A percentile compares a stretch with the other conserved stretches of the same genome.
These are phyloP conservation scores for Ferdinandea cuprea DNA, from an alignment of 2,888 invertebrate species.

Conservation along the genomic window DNA sequence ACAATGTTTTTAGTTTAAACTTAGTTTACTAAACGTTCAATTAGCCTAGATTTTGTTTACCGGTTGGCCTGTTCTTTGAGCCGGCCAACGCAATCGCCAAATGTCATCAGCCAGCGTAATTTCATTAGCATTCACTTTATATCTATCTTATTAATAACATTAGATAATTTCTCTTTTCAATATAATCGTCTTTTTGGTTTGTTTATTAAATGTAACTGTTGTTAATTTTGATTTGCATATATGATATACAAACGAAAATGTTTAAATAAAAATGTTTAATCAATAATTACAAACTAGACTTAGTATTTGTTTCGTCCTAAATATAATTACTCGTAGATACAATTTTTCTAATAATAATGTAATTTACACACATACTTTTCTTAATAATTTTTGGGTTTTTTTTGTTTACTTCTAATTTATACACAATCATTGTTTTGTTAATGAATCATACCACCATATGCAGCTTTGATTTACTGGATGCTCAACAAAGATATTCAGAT, in stretches of 20 bases:
- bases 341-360: slow-evolving; percentile 13
- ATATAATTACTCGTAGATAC: slow-evolving; percentile 33
- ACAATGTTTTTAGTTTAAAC: slow-evolving; percentile 73
- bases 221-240: slow-evolving; percentile 68
- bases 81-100: slow-evolving; percentile 37
- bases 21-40: slow-evolving; percentile 68
- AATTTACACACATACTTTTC: slow-evolving; percentile 58
- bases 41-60: slow-evolving; percentile 55
- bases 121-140: slow-evolving; percentile 44
- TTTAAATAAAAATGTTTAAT: slow-evolving; percentile 44
- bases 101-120: slow-evolving; percentile 29
- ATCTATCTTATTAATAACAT: slow-evolving; percentile 65
- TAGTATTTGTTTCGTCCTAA: slow-evolving; percentile 31
- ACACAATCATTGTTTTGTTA: slow-evolving; percentile 36
- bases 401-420: slow-evolving; percentile 28
- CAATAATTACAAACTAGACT: slow-evolving; percentile 43
- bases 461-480: too few relatives aligned
- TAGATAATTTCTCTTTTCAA: slow-evolving; percentile 51
- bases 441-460: slow-evolving; percentile 13
- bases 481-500: slow-evolving; percentile 43
- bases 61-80: slow-evolving; percentile 34
- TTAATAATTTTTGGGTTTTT: too few relatives aligned
- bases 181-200: slow-evolving; percentile 29
- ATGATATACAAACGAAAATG: slow-evolving; percentile 73
- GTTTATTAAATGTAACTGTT: slow-evolving; percentile 48